Conservation (phyloP, 2,797 vertebrate species). For the Falco concolor region DNA sequence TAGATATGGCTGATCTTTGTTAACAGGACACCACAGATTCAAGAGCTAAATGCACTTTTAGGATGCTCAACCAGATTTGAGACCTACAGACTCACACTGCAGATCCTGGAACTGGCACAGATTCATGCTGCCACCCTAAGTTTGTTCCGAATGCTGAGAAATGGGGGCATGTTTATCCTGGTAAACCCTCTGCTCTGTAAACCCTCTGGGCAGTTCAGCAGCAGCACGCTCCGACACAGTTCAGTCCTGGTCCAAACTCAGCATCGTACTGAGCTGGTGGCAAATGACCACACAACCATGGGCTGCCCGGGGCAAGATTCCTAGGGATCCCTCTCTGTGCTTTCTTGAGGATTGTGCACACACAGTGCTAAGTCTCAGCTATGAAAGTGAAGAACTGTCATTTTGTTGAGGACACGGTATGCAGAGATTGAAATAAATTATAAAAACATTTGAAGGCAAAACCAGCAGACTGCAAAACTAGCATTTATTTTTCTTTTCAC, state of each 20-base stretch:
- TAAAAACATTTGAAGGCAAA: background rate
- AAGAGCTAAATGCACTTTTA: background rate
- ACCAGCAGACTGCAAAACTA: background rate
- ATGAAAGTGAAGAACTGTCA: background rate
- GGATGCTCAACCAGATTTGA: background rate
- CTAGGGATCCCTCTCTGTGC: background rate
- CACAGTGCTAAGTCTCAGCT: background rate
- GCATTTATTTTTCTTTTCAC: background rate
- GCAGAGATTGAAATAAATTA: background rate
- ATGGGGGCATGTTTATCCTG: background rate
- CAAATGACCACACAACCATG: background rate
- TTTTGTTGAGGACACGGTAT: background rate
- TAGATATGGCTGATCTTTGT: background rate
- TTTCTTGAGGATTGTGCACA: background rate
- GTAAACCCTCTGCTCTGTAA: background rate
- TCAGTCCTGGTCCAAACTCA: background rate
- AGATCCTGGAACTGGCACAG: background rate
- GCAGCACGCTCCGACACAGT: fast-evolving
- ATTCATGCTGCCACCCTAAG: background rate
- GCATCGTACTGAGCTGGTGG: fast-evolving
- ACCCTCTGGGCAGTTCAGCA: background rate
- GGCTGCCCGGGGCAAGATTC: background rate
- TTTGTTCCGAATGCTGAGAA: background rate
- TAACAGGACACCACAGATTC: background rate
- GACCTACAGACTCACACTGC: background rate